phyloP scores from a whole-genome alignment of 2,113 vertebrate species.

The Pterocles orientalis region DNA sequence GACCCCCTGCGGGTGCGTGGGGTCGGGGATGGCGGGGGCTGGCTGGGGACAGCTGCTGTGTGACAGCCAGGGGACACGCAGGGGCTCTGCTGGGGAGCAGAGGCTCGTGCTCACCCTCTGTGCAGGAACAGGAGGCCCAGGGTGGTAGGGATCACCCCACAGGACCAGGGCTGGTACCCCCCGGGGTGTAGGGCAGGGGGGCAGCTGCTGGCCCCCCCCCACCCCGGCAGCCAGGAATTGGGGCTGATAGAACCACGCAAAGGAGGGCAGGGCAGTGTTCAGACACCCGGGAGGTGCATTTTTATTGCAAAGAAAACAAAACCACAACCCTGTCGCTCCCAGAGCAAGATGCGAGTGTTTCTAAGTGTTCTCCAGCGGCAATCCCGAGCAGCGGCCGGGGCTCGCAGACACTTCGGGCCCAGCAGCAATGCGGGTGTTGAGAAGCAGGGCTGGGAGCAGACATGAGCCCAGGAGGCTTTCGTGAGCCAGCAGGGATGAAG shows the following conservation, averaged over 20 bases:
- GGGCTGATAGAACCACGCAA: background rate
- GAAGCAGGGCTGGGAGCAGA: background rate
- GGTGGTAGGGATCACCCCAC: accelerated
- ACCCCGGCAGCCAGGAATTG: accelerated
- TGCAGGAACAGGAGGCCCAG: background rate
- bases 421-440: background rate
- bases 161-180: no score
- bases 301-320: constrained; percentile 67
- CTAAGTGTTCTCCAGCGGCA: background rate
- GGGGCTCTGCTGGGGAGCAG: background rate
- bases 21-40: no score
- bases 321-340: background rate
- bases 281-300: background rate
- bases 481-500: background rate
- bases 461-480: background rate
- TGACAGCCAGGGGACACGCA: no score
- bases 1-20: no score
- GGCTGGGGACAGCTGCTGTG: no score
- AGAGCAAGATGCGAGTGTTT: background rate
- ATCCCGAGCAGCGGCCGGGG: background rate
- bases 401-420: background rate
- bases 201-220: background rate
- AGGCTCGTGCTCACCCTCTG: background rate
- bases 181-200: no score
- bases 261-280: background rate